Percentiles rank a stretch among this genome's conserved stretches.
These are phyloP conservation scores for Heterotilapia buettikoferi DNA, from an alignment of 2,113 vertebrate species.

Conservation along the genomic window DNA sequence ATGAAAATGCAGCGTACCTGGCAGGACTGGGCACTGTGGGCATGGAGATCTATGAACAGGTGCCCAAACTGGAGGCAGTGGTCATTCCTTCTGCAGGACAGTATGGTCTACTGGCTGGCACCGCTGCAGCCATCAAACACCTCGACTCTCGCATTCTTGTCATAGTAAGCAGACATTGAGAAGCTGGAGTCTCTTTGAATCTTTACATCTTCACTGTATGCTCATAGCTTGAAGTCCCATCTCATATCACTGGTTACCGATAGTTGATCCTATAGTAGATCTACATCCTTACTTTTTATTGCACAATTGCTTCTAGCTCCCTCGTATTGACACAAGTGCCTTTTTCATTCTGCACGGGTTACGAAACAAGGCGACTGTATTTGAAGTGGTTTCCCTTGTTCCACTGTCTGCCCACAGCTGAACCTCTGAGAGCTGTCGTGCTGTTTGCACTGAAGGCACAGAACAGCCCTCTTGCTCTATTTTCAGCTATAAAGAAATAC, in stretches of 20 bases:
- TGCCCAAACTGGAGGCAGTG: slow-evolving; percentile 82
- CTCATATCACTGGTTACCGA: not conserved
- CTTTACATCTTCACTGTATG: not conserved
- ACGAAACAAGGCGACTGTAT: not conserved
- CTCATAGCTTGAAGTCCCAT: not conserved
- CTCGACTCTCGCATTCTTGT: slow-evolving; percentile 77
- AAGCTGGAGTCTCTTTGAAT: not conserved
- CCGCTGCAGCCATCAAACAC: slow-evolving; percentile 85
- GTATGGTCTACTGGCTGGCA: slow-evolving; percentile 79
- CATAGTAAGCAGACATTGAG: slow-evolving; percentile 75
- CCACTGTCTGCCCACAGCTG: not conserved
- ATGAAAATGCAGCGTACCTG: slow-evolving; percentile 78
- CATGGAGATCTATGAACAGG: slow-evolving; percentile 84
- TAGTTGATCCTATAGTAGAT: not conserved
- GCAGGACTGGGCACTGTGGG: slow-evolving; percentile 86
- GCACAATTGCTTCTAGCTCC: not conserved
- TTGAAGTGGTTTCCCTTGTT: not conserved
- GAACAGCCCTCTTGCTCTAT: not conserved
- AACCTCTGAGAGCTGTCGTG: not conserved
- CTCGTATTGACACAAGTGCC: not conserved
- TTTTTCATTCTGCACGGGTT: not conserved
- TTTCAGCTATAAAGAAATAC: not conserved
- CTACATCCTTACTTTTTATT: not conserved
- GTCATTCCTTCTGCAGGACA: slow-evolving; percentile 82
- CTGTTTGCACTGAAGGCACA: slow-evolving; percentile 2